phyloP scores from a whole-genome alignment of 2,888 invertebrate species.

The Eulithis testata region DNA sequence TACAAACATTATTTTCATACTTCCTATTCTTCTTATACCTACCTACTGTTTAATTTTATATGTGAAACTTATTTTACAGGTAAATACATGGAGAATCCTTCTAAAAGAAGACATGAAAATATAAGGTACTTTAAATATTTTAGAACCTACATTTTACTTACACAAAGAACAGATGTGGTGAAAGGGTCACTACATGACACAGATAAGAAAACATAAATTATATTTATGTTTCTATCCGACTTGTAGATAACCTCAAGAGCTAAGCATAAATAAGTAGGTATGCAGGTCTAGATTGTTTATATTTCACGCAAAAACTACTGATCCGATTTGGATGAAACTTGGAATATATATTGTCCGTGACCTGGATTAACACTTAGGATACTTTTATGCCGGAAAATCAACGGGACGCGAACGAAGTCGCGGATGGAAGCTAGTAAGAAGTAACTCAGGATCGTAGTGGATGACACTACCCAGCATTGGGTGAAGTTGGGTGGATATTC shows the following conservation, averaged over 20 bases:
- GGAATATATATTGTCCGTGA: too few species aligned
- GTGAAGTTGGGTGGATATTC: too few species aligned
- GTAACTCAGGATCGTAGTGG: too few species aligned
- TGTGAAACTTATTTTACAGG: conserved; percentile 52
- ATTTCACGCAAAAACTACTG: too few species aligned
- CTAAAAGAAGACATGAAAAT: conserved; percentile 71
- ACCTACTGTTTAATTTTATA: background rate
- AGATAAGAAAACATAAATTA: background rate
- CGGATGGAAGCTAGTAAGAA: too few species aligned
- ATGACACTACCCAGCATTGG: too few species aligned
- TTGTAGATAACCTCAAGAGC: conserved; percentile 9
- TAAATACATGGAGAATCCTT: conserved; percentile 79
- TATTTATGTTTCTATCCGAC: conserved; percentile 13
- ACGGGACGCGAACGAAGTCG: too few species aligned
- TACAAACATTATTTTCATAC: background rate
- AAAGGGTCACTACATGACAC: background rate
- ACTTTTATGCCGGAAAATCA: too few species aligned
- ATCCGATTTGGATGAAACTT: too few species aligned
- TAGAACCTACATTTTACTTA: background rate
- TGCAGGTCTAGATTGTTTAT: too few species aligned
- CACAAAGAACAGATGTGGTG: background rate
- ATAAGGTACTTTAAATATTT: conserved; percentile 60
- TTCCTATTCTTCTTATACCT: background rate
- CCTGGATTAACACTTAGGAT: too few species aligned
- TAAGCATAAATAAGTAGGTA: background rate